These are phyloP conservation scores for Poecilia latipinna DNA, from an alignment of 2,113 vertebrate species.

Conservation along the genomic window DNA sequence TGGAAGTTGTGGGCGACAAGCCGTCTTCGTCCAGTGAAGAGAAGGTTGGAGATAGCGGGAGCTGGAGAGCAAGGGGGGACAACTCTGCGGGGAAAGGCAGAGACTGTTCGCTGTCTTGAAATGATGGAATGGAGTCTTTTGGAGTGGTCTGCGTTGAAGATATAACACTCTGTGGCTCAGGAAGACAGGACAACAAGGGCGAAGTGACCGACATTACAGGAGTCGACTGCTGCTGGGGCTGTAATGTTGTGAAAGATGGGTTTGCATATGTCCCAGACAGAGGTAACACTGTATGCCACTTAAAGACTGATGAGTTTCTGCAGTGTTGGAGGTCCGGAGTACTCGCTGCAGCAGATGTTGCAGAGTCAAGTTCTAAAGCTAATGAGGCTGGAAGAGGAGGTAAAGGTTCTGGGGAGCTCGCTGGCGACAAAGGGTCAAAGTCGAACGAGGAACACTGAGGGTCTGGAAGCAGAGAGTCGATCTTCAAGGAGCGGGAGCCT, in stretches of 20 bases:
- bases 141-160: neutral
- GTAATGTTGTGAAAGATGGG: conserved; percentile 49
- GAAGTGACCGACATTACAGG: neutral
- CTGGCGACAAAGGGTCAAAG: conserved; percentile 63
- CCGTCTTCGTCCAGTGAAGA: conserved; percentile 61
- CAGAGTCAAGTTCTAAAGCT: conserved; percentile 22
- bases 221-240: conserved; percentile 16
- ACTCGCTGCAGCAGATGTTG: neutral
- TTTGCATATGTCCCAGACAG: conserved; percentile 35
- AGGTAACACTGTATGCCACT: conserved; percentile 74
- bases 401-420: conserved; percentile 59
- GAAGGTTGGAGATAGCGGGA: conserved; percentile 69
- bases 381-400: conserved; percentile 42
- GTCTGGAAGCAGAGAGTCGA: conserved; percentile 36
- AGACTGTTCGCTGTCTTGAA: conserved; percentile 60
- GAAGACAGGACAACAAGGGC: conserved; percentile 26
- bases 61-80: conserved; percentile 60
- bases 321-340: neutral
- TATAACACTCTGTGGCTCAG: conserved; percentile 19
- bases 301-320: conserved; percentile 48
- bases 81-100: conserved; percentile 65
- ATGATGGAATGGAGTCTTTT: conserved; percentile 9
- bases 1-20: conserved; percentile 64
- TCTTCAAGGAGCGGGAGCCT: conserved; percentile 1
- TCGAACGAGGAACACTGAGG: conserved; percentile 53